A percentile compares a stretch with the other conserved stretches of the same genome.
Conservation (phyloP, 2,888 invertebrate genomes). For the Platypus cylindrus region DNA sequence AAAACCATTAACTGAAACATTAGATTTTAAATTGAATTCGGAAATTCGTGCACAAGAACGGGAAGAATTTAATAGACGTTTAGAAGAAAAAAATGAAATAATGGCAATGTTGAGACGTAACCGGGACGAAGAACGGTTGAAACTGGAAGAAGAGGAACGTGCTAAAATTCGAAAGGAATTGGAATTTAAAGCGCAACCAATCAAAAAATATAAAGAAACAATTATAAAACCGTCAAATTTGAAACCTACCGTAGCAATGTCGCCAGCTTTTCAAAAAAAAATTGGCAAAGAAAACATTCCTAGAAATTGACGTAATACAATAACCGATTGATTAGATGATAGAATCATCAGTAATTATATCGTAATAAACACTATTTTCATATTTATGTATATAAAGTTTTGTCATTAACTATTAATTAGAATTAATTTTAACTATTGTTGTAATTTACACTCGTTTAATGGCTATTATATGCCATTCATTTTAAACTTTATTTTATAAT, state of each 20-base stretch:
- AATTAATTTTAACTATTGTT: too few species aligned
- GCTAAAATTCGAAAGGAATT: constrained; percentile 42
- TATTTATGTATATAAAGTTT: too few species aligned
- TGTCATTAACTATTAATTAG: too few species aligned
- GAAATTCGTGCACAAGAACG: constrained; percentile 50
- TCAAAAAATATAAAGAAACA: constrained; percentile 40
- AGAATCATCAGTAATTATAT: too few species aligned
- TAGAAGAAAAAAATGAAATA: constrained; percentile 43
- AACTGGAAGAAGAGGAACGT: constrained; percentile 39
- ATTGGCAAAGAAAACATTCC: constrained; percentile 17
- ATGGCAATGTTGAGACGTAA: constrained; percentile 21
- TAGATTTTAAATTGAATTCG: constrained; percentile 49
- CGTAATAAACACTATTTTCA: too few species aligned
- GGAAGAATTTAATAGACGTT: constrained; percentile 43
- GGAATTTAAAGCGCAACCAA: constrained; percentile 51
- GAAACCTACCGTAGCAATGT: constrained; percentile 51
- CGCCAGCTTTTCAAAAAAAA: constrained; percentile 40
- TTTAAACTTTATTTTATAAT: too few species aligned
- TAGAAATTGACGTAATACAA: too few species aligned
- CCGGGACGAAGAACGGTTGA: constrained; percentile 29
- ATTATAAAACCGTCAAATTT: constrained; percentile 40
- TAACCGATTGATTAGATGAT: too few species aligned
- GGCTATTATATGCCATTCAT: too few species aligned
- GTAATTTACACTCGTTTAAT: too few species aligned
- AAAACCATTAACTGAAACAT: constrained; percentile 35